A percentile compares a stretch with the other conserved stretches of the same genome.
phyloP scores from a whole-genome alignment of 2,888 invertebrate genomes.

The Coenonympha arcania region DNA sequence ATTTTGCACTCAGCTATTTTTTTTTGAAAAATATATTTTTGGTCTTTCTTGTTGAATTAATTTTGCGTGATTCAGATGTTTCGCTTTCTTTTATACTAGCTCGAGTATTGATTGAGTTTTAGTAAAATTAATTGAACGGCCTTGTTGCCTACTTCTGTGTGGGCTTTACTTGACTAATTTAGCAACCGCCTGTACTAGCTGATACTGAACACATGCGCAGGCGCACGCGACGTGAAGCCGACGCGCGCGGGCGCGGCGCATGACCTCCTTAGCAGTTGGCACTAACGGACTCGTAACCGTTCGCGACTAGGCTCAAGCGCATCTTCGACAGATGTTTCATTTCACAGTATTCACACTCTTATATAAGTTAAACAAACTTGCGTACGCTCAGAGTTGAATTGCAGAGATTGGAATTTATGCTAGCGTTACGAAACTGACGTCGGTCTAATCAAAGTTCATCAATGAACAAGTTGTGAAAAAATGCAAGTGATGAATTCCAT shows the following conservation, averaged over 20 bases:
- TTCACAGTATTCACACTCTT: slow-evolving; percentile 33
- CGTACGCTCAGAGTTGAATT: slow-evolving; percentile 3
- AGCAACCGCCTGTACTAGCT: slow-evolving; percentile 37
- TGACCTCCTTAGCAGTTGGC: slow-evolving; percentile 61
- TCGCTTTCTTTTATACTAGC: neutral
- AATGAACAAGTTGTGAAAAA: neutral
- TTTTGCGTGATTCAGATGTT: neutral
- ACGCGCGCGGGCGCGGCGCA: slow-evolving; percentile 22
- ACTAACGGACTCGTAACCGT: slow-evolving; percentile 53
- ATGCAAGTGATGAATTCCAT: too few relatives aligned
- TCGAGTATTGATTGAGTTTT: neutral
- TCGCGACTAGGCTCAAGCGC: slow-evolving; percentile 26
- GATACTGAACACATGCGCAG: slow-evolving; percentile 40
- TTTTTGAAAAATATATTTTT: too few relatives aligned
- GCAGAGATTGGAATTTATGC: neutral
- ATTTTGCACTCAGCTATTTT: too few relatives aligned
- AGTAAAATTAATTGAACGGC: slow-evolving; percentile 12
- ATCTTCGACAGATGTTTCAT: slow-evolving; percentile 34
- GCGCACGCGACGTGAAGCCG: slow-evolving; percentile 42
- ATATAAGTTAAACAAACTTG: slow-evolving; percentile 34
- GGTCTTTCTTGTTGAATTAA: too few relatives aligned
- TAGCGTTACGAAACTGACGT: too few relatives aligned
- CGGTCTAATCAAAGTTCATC: too few relatives aligned
- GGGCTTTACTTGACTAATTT: slow-evolving; percentile 34
- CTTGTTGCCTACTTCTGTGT: slow-evolving; percentile 24